Evolutionary conservation across 2,888 invertebrate genomes (phyloP).

Genomic region (Drosophila anceps): DNA sequence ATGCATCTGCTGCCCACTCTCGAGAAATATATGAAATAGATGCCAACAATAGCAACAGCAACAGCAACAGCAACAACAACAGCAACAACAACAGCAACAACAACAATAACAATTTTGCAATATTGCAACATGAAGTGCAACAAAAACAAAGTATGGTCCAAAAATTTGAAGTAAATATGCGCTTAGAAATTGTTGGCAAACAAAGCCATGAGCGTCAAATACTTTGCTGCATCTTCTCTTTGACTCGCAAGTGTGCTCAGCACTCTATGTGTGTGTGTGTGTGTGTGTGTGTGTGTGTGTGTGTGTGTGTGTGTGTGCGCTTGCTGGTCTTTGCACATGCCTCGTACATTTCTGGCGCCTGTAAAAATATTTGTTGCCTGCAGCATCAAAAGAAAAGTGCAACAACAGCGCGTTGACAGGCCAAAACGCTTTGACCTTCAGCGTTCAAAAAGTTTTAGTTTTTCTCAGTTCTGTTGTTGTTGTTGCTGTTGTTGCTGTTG

Average conservation of each 20-base stretch:
- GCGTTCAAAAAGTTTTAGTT: background rate
- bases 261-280: background rate
- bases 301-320: slow-evolving; percentile 9
- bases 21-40: slow-evolving; percentile 5
- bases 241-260: slow-evolving; percentile 15
- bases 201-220: slow-evolving; percentile 37
- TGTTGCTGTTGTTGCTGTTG: background rate
- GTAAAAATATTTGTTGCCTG: slow-evolving; percentile 60
- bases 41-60: slow-evolving; percentile 6
- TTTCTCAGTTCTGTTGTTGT: background rate
- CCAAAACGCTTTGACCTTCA: slow-evolving; percentile 28
- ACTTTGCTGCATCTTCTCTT: slow-evolving; percentile 31
- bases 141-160: slow-evolving; percentile 19
- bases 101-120: slow-evolving; percentile 15
- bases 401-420: slow-evolving; percentile 21
- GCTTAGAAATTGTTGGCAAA: slow-evolving; percentile 54
- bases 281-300: slow-evolving; percentile 5
- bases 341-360: slow-evolving; percentile 45
- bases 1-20: slow-evolving; percentile 30
- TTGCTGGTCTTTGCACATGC: slow-evolving; percentile 23
- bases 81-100: slow-evolving; percentile 13
- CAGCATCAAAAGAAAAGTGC: background rate
- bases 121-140: slow-evolving; percentile 25
- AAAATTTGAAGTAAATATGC: slow-evolving; percentile 44
- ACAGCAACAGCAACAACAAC: slow-evolving; percentile 9